phyloP scores from a whole-genome alignment of 2,113 vertebrate species.

The Sceloporus tristichus region DNA sequence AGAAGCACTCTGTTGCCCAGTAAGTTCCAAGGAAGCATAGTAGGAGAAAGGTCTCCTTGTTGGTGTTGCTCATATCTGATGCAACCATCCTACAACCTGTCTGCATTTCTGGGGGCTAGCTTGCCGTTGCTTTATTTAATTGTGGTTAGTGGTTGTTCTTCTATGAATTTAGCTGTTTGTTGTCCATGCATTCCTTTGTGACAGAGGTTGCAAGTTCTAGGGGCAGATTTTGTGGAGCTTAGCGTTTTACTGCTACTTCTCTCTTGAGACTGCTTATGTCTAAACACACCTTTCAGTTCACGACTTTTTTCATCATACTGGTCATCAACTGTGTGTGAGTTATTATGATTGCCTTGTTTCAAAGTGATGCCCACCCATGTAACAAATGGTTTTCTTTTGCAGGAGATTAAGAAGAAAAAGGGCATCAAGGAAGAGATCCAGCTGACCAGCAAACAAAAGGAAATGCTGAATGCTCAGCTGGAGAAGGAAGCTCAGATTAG shows the following conservation, averaged over 20 bases:
- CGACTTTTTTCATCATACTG: not conserved
- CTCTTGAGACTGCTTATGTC: not conserved
- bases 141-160: too few species aligned
- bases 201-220: too few species aligned
- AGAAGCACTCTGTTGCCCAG: not conserved
- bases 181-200: too few species aligned
- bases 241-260: not conserved
- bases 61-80: too few species aligned
- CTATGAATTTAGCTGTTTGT: too few species aligned
- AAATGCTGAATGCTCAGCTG: constrained; percentile 91
- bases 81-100: too few species aligned
- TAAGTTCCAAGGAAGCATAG: not conserved
- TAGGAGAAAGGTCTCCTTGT: too few species aligned
- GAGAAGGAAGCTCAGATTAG: constrained; percentile 90
- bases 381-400: constrained; percentile 3
- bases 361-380: not conserved
- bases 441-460: constrained; percentile 95
- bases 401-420: constrained; percentile 98
- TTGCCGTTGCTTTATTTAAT: too few species aligned
- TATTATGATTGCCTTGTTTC: not conserved
- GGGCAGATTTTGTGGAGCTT: not conserved
- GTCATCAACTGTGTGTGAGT: too few species aligned
- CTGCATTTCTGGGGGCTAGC: too few species aligned
- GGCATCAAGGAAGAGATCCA: constrained; percentile 97
- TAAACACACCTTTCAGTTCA: not conserved